Evolutionary conservation across 30 jellyfish, hydroid and myxozoan genomes (phyloP).

Genomic region (Chironex yamaguchii): DNA sequence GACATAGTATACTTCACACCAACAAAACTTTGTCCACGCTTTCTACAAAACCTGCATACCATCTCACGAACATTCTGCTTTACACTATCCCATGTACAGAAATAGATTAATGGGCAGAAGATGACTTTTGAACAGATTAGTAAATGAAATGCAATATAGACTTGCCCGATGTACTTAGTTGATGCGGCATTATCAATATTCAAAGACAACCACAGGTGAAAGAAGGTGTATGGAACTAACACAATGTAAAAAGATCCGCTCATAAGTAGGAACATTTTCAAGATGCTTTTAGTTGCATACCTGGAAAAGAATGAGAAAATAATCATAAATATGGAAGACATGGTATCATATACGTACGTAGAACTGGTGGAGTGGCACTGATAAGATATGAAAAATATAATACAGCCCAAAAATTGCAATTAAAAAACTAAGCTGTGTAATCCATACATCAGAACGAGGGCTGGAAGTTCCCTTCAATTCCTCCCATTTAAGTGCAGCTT

Average conservation of each 20-base stretch:
- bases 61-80: not conserved
- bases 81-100: not conserved
- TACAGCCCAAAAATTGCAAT: too few relatives aligned
- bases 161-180: not conserved
- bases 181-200: not conserved
- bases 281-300: not conserved
- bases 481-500: too few relatives aligned
- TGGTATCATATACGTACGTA: too few relatives aligned
- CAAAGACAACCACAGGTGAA: not conserved
- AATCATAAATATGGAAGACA: too few relatives aligned
- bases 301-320: not conserved
- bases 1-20: not conserved
- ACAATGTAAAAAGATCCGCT: not conserved
- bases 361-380: too few relatives aligned
- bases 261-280: not conserved
- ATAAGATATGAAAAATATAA: too few relatives aligned
- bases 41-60: not conserved
- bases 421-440: too few relatives aligned
- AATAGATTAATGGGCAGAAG: not conserved
- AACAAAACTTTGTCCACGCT: not conserved
- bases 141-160: not conserved
- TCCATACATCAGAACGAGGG: too few relatives aligned
- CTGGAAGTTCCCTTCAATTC: too few relatives aligned
- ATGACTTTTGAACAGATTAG: not conserved
- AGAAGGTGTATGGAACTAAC: not conserved